Percentiles rank a stretch among this genome's conserved stretches.
Evolutionary conservation across 2,113 vertebrate genomes (phyloP).

Genomic region (Silurus glanis): DNA sequence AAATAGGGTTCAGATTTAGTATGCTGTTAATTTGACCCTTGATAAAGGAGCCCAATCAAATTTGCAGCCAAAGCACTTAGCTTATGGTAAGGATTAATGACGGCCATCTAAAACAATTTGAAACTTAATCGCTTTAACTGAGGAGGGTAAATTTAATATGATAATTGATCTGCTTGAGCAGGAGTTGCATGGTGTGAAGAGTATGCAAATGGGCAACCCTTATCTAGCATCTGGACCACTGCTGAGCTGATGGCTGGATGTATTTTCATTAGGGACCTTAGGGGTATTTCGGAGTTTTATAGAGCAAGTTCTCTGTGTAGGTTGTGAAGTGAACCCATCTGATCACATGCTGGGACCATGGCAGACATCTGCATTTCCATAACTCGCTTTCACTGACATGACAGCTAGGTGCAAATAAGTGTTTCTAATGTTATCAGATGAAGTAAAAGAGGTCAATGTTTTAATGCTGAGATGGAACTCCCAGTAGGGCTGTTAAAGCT

Average conservation of each 20-base stretch:
- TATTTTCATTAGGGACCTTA: slow-evolving; percentile 97
- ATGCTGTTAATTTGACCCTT: slow-evolving; percentile 93
- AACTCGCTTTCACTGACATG: slow-evolving; percentile 95
- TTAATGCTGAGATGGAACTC: slow-evolving; percentile 91
- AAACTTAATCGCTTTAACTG: slow-evolving; percentile 98
- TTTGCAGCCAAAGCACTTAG: slow-evolving; percentile 90
- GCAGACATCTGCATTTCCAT: slow-evolving; percentile 88
- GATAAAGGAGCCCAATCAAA: slow-evolving; percentile 87
- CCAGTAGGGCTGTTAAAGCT: slow-evolving; percentile 91
- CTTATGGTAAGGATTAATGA: slow-evolving; percentile 99
- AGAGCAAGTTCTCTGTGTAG: slow-evolving; percentile 88
- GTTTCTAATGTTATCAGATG: slow-evolving; percentile 98
- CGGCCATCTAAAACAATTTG: slow-evolving; percentile 99
- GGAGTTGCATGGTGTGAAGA: slow-evolving; percentile 89
- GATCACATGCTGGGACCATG: slow-evolving; percentile 93
- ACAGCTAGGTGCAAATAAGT: slow-evolving; percentile 98
- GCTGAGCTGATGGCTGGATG: slow-evolving; percentile 87
- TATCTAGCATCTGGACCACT: slow-evolving; percentile 93
- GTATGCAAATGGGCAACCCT: slow-evolving; percentile 98
- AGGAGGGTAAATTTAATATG: slow-evolving; percentile 99
- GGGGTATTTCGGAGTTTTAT: slow-evolving; percentile 92
- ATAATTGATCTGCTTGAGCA: slow-evolving; percentile 97
- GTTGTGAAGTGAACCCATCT: slow-evolving; percentile 84
- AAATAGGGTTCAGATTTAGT: slow-evolving; percentile 81
- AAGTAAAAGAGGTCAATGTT: slow-evolving; percentile 92